These are phyloP conservation scores for Caenorhabditis zanzibari DNA, from an alignment of 2,888 invertebrate species.

Conservation along the genomic window DNA sequence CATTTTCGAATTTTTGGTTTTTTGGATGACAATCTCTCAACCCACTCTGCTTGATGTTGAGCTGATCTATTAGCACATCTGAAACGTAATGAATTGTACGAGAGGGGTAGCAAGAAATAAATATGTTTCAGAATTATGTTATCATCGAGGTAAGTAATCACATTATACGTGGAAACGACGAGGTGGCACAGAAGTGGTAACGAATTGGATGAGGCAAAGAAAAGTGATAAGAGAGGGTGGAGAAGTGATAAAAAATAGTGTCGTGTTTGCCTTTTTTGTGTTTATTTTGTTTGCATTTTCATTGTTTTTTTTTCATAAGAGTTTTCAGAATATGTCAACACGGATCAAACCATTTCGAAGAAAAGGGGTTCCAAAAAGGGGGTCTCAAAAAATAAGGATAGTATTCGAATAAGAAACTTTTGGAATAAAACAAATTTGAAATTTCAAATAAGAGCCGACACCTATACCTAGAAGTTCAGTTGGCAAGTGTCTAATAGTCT, in stretches of 20 bases:
- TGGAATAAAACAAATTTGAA: not conserved
- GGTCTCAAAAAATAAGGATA: not conserved
- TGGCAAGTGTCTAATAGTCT: no score
- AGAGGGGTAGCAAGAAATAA: not conserved
- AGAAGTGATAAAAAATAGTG: slow-evolving; percentile 34
- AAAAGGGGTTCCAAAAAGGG: not conserved
- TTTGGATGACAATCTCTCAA: slow-evolving; percentile 29
- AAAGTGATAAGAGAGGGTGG: slow-evolving; percentile 32
- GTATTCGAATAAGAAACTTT: no score
- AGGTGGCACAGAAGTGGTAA: slow-evolving; percentile 29
- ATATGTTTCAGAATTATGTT: slow-evolving; percentile 13
- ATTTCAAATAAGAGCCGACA: no score
- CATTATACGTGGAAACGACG: slow-evolving; percentile 32
- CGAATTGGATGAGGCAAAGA: slow-evolving; percentile 28
- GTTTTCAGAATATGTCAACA: slow-evolving; percentile 23
- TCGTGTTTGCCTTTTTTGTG: slow-evolving; percentile 38
- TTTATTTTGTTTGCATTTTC: slow-evolving; percentile 33
- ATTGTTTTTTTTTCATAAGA: slow-evolving; percentile 13
- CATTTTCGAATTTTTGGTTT: slow-evolving; percentile 87
- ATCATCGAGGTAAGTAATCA: slow-evolving; percentile 14
- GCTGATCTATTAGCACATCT: slow-evolving; percentile 55
- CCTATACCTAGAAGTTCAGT: no score
- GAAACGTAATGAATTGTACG: not conserved
- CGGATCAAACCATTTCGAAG: not conserved
- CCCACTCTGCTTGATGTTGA: slow-evolving; percentile 28